A percentile compares a stretch with the other conserved stretches of the same genome.
phyloP scores from a whole-genome alignment of 2,888 invertebrate genomes.

The Raillietiella orientalis region DNA sequence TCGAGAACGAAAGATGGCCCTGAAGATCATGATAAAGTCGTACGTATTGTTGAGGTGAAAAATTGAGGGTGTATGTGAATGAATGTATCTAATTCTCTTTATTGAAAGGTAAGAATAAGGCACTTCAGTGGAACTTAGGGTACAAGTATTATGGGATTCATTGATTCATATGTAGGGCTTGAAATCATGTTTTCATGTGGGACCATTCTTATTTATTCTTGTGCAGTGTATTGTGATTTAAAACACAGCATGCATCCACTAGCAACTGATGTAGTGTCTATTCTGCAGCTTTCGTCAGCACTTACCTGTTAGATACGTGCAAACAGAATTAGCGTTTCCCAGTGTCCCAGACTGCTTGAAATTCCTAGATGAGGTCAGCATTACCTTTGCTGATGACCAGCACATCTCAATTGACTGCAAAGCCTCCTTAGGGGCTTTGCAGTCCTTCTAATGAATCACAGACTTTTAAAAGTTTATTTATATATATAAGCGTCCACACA shows the following conservation, averaged over 20 bases:
- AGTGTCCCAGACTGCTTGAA: constrained; percentile 47
- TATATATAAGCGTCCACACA: too few relatives aligned
- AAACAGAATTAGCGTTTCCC: constrained; percentile 59
- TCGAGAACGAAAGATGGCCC: constrained; percentile 62
- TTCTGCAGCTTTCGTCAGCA: constrained; percentile 59
- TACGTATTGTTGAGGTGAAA: too few relatives aligned
- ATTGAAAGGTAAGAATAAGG: not conserved
- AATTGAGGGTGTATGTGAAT: too few relatives aligned
- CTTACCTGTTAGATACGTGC: constrained; percentile 54
- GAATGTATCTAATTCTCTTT: not conserved
- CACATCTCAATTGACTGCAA: constrained; percentile 64
- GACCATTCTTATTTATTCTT: constrained; percentile 3
- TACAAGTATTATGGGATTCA: not conserved
- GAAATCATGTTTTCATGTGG: constrained; percentile 1
- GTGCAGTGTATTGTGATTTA: constrained; percentile 2
- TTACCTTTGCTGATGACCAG: constrained; percentile 27
- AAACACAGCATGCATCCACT: constrained; percentile 4
- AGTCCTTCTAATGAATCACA: too few relatives aligned
- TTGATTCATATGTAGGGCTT: not conserved
- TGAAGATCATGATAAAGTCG: constrained; percentile 82
- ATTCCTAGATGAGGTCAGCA: constrained; percentile 51
- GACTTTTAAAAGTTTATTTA: too few relatives aligned
- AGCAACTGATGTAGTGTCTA: constrained; percentile 14
- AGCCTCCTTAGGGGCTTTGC: too few relatives aligned
- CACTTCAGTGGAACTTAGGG: not conserved